Percentiles rank a stretch among this genome's conserved stretches.
Evolutionary conservation across 2,797 vertebrate species (phyloP).

Genomic region (Argya squamiceps): DNA sequence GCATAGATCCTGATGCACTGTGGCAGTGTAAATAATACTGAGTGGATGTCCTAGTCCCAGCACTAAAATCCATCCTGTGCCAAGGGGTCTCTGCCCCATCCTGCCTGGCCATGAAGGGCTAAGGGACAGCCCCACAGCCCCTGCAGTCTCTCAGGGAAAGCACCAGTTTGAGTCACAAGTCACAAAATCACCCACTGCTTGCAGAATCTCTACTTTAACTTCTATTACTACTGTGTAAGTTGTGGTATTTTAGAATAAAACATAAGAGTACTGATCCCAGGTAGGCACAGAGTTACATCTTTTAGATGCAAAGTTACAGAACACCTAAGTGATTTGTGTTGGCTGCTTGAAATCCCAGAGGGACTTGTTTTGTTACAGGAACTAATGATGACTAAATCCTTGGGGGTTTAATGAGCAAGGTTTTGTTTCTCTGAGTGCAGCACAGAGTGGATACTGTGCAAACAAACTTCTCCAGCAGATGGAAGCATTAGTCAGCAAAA

Average conservation of each 20-base stretch:
- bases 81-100: neutral
- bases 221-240: neutral
- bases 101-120: neutral
- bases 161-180: neutral
- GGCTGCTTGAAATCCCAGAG: neutral
- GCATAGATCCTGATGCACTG: neutral
- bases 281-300: neutral
- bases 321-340: neutral
- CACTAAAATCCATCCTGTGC: neutral
- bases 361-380: neutral
- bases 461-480: slow-evolving; percentile 30
- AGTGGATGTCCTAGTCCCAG: neutral
- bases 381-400: neutral
- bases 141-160: neutral
- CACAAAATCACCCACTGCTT: neutral
- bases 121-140: neutral
- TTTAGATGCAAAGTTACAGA: neutral
- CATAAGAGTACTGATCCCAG: neutral
- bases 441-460: neutral
- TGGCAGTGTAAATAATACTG: neutral
- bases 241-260: neutral
- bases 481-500: slow-evolving; percentile 36
- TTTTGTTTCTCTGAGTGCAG: neutral
- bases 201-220: neutral
- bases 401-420: neutral